These are phyloP conservation scores for Pangasianodon hypophthalmus DNA, from an alignment of 2,113 vertebrate species.

Conservation along the genomic window DNA sequence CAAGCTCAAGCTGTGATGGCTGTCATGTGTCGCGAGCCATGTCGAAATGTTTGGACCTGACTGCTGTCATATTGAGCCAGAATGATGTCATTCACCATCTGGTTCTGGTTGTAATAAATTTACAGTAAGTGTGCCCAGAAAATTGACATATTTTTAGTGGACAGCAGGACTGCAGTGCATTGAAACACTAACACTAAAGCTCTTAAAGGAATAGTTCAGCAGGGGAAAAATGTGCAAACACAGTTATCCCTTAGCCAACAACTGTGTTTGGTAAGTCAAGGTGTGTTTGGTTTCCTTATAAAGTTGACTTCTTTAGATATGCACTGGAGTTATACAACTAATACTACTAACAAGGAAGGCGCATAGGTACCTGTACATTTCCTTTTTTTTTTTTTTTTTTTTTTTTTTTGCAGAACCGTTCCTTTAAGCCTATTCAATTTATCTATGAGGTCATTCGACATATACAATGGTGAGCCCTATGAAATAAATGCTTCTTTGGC, in stretches of 20 bases:
- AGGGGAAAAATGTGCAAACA: background rate
- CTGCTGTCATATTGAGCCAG: background rate
- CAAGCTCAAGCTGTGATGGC: background rate
- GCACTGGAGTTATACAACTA: background rate
- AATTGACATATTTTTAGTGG: background rate
- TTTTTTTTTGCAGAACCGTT: background rate
- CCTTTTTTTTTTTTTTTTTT: no score
- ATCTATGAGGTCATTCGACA: background rate
- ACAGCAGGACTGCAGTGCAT: background rate
- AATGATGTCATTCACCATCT: background rate
- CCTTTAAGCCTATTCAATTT: background rate
- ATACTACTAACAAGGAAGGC: background rate
- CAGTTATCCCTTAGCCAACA: background rate
- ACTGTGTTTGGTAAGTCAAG: background rate
- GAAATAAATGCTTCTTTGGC: constrained; percentile 13
- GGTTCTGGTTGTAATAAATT: background rate
- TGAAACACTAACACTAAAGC: background rate
- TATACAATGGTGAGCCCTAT: background rate
- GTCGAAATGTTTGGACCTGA: background rate
- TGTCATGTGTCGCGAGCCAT: background rate
- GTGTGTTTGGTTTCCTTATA: background rate
- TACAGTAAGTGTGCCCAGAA: background rate
- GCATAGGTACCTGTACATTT: no score
- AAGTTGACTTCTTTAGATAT: background rate
- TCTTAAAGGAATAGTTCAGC: background rate